Evolutionary conservation across 2,113 vertebrate species (phyloP), one percentile per base, ranked within the genome.

Genomic region (Gasterosteus aculeatus): DNA sequence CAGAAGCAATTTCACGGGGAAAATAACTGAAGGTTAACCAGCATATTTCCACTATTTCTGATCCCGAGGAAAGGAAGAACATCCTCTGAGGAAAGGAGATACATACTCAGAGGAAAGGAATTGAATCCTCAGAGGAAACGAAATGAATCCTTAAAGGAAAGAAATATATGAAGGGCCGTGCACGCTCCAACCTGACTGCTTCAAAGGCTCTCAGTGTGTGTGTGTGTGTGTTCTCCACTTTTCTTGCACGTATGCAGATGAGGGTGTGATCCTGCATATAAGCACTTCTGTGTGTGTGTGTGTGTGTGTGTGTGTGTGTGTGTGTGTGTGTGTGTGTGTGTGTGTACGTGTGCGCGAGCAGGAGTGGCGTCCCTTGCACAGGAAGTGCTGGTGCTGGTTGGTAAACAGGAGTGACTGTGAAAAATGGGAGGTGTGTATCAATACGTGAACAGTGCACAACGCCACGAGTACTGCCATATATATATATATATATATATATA

Each of bases 361-460:
- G 22, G 44, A 31, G 65, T 49, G 19, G 19, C 11, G 10, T 46
- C 60, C 31, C 49, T 33, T 65, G 61, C 46, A 53, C 51, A 59
- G 75, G 77, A 85, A 80, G 70, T 53, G 44, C 65, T 60, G 5
- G 12, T 16, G 44, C 76, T 53, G 44, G 47, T 49, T 79, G 79
- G 85, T 85, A 81, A 89, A 84, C 84, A 82, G 78, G 63, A 69
- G 83, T 44, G 65, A 47, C 7, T 26, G 22, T 26, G 22, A 26
- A 26, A 26, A 26, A 33, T 35, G 33, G 33, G 33, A 35, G 33
- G 33, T 35, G 33, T 35, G 33, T 35, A 35, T 35, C 33, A 35
- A 35, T 5, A 35, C 33, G 5, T 35, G 33, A 35, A 35, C 33
- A 35, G 33, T 26, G 22, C 22, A 26, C 22, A 26, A 26, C 22